Percentiles rank a stretch among this genome's conserved stretches.
Conservation (phyloP, 2,888 invertebrate species). For the Cantharis rufa region DNA sequence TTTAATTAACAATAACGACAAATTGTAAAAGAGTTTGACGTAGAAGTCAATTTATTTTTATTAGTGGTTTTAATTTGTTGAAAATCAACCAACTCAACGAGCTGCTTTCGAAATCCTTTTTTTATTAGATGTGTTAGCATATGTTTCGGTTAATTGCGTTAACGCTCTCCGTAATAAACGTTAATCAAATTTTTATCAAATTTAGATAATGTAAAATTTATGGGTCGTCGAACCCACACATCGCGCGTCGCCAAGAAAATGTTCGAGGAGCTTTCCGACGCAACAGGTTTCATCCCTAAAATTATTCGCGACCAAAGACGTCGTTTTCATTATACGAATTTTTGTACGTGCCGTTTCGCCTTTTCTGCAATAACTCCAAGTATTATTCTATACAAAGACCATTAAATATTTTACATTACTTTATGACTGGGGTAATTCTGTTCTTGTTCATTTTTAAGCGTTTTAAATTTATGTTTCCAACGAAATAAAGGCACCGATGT, state of each 20-base stretch:
- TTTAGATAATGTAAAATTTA: neutral
- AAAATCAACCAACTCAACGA: neutral
- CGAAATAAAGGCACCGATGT: slow-evolving; percentile 18
- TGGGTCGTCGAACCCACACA: neutral
- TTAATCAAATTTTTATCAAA: neutral
- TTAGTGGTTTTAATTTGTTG: neutral
- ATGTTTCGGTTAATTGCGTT: neutral
- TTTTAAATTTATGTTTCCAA: slow-evolving; percentile 12
- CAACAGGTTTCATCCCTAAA: neutral
- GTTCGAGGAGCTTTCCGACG: neutral
- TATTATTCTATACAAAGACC: slow-evolving; percentile 26
- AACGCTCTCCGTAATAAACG: neutral
- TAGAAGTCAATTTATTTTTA: neutral
- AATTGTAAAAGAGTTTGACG: neutral
- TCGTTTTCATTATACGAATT: slow-evolving; percentile 28
- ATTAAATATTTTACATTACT: slow-evolving; percentile 29
- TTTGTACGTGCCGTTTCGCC: slow-evolving; percentile 34
- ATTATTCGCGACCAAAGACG: neutral
- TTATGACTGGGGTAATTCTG: slow-evolving; percentile 19
- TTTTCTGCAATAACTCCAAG: slow-evolving; percentile 25
- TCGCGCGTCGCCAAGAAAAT: neutral
- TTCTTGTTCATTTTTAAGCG: slow-evolving; percentile 13
- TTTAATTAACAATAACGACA: neutral
- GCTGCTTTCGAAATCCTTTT: neutral
- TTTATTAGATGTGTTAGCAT: neutral